Base-by-base conservation (phyloP, 1,140 invertebrate species). In the Lordiphosa stackelbergi region DNA sequence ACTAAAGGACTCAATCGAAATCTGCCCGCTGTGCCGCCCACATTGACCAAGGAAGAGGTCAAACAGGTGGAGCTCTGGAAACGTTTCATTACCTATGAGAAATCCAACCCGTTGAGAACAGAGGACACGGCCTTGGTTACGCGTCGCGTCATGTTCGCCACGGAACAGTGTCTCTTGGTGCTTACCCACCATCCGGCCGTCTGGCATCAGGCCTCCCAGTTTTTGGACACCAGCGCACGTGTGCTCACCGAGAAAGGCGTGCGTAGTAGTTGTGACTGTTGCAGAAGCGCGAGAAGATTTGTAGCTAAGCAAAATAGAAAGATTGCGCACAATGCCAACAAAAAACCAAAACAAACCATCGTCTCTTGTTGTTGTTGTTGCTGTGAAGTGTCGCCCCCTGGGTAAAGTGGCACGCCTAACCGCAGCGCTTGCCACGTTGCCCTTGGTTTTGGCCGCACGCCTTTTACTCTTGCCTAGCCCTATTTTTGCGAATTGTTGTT, bases 1-100 rank as follows among this genome's bases (percentile, higher is more conserved):
- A 99, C 97, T 0, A 91, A 97, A 83, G 98, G 97, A 1, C 89
- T 99, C 0, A 99, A 99, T 88, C 91, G 97, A 51, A 97, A 97
- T 89, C 92, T 95, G 62, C 97, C 97, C 0, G 97, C 97, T 45
- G 92, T 98, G 2, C 98, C 98, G 34, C 97, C 98, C 0, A 95
- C 94, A 16, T 94, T 96, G 37, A 93, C 93, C 62, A 92, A 94
- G 3, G 97, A 99, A 88, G 97, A 99, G 90, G 90, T 94, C 46
- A 97, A 97, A 90, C 97, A 98, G 90, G 96, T 98, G 46, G 97
- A 99, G 77, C 86, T 99, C n/a, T 99, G 98, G 98, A 98, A 98
- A 88, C 98, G 98, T 83, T 99, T 99, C 84, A 99, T 99, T 59
- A 90, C 92, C 3, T 99, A 97, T 95, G 98, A 99, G 88, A 96